Base-by-base conservation (phyloP, 2,797 vertebrate species). In the Setipinna tenuifilis region DNA sequence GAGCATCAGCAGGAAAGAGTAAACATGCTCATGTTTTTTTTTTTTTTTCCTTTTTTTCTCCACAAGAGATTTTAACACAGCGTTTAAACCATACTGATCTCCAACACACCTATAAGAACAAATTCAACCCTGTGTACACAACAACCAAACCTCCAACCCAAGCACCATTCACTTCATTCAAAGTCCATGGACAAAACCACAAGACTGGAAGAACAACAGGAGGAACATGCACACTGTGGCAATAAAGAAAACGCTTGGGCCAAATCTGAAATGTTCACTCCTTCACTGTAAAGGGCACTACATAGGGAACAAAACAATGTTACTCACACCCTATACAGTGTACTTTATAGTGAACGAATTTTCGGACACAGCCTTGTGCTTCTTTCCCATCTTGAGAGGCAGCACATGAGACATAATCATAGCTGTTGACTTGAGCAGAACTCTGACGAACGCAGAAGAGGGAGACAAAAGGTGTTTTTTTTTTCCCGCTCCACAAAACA, bases 1-100 rank as follows among this genome's bases (percentile, higher is more conserved):
- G 83, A 81, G 48, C 58, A 82, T 62, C 48, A 58, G 16, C 17
- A 62, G 54, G 19, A 81, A 59, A 82, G 54, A 62, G 48, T 81
- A 48, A 46, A 82, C n/a, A 31, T 48, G 59, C 58, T 81, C 78
- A 82, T 68, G 31, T 44, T 16, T 21, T 31, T 19, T 61, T 19
- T n/a, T 61, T 61, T 61, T 65, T 59, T 31, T 75, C 12, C 25
- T 68, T 28, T 65, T 68, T 68, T 75, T 21, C 46, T 48, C 46
- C 68, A 41, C 31, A 6, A 75, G 68, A 75, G 28, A 75, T 41
- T 41, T 28, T 11, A 75, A 75, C 68, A 75, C 68, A 75, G 65
- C 65, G 31, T 25, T 71, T 71, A 35, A 75, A 75, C 68, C 31
- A 75, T 75, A 75, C 31, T 16, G 14, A 28, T 28, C 68, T 17